Evolutionary conservation across 2,113 vertebrate genomes (phyloP).

Genomic region (Maccullochella peelii): DNA sequence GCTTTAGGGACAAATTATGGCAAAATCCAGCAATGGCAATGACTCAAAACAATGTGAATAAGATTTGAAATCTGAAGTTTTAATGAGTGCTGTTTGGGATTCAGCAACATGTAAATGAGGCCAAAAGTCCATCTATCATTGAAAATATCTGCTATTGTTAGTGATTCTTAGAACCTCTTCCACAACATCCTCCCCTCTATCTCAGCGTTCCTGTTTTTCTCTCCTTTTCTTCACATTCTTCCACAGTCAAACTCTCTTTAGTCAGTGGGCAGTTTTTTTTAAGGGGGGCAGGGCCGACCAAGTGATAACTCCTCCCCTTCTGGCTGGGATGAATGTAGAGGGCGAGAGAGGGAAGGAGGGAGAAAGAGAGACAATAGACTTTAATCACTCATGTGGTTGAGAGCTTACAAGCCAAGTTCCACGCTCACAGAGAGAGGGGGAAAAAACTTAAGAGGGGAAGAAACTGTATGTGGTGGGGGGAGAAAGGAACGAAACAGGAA

Average conservation of each 20-base stretch:
- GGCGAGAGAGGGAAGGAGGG: constrained; percentile 36
- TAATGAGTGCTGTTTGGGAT: not conserved
- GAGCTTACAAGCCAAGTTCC: constrained; percentile 66
- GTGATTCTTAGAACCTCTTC: constrained; percentile 55
- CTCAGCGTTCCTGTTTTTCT: constrained; percentile 58
- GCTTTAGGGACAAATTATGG: not conserved
- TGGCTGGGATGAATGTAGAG: constrained; percentile 61
- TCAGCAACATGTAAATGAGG: not conserved
- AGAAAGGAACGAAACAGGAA: constrained; percentile 31
- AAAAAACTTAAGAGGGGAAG: constrained; percentile 8
- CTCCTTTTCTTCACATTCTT: constrained; percentile 54
- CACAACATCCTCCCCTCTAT: constrained; percentile 57
- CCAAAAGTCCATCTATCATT: not conserved
- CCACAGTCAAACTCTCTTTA: constrained; percentile 39
- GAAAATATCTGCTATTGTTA: constrained; percentile 49
- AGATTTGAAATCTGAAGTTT: not conserved
- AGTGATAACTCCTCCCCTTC: constrained; percentile 60
- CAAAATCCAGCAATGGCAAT: not conserved
- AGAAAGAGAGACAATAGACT: constrained; percentile 80
- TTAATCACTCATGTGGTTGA: constrained; percentile 80
- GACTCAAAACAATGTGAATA: not conserved
- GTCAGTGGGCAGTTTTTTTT: constrained; percentile 22
- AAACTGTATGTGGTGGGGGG: not conserved
- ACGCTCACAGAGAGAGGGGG: constrained; percentile 18
- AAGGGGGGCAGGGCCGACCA: constrained; percentile 35